Base-by-base conservation (phyloP, 2,888 invertebrate genomes). In the Tiliacea aurago region DNA sequence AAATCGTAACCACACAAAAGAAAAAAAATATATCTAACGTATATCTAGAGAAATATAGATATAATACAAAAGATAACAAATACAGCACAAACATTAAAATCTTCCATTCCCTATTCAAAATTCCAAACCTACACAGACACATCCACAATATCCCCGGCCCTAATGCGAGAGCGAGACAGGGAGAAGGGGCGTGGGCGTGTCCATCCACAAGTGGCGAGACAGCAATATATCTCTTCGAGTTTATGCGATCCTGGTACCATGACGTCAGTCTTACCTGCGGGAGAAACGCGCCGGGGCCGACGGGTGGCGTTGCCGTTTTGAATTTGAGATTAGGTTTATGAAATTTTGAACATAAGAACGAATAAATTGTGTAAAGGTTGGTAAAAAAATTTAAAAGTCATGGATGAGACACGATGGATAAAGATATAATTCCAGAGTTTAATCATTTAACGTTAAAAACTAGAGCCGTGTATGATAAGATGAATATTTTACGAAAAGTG, bases 141-240 rank as follows among this genome's bases (percentile, higher is more conserved):
- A 53, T 20, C 11, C 68, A 43, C 62, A 73, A 4, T 75, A 62
- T 72, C 72, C 81, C 81, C 81, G 78, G 73, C 82, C 78, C 77
- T 81, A 81, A 58, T 69, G 81, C 49, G 28, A 84, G 84, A 82
- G 82, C 71, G 82, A 84, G 81, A 81, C 70, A 76, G 84, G 81
- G 85, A 86, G 90, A 90, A 93, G 93, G 93, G 94, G 83, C 88
- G 92, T 93, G 93, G 94, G 93, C 94, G 93, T 90, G 91, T 89
- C 91, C 85, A 87, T 84, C 84, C 77, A 84, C 88, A 86, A 88
- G 88, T 88, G 85, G 82, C 78, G 85, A 81, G 76, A 76, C 83
- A 78, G 71, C 76, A 58, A 62, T 69, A 83, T 55, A 83, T 84
- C 80, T 74, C 66, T 78, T 81, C 45, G 76, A 67, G 80, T 78